Conservation (phyloP, 2,113 vertebrate genomes). For the Myrmophylax atrothorax region DNA sequence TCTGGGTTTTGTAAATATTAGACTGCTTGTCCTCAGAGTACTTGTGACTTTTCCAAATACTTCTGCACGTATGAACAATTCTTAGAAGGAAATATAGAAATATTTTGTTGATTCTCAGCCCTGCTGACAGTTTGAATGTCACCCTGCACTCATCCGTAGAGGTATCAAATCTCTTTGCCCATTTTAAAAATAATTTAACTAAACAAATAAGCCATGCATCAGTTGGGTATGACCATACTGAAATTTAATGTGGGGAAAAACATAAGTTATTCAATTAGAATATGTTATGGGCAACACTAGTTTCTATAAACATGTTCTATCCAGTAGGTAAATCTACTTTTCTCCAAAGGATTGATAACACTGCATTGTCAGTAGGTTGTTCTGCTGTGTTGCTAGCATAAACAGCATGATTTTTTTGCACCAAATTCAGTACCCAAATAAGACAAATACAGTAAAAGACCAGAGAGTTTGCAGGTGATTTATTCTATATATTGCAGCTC, state of each 20-base stretch:
- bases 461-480: not conserved
- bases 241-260: not conserved
- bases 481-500: not conserved
- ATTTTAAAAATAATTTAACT: not conserved
- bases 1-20: not conserved
- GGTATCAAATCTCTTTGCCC: not conserved
- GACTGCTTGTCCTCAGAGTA: not conserved
- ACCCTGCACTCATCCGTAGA: not conserved
- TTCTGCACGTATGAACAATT: not conserved
- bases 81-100: not conserved
- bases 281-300: not conserved
- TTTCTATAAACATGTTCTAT: not conserved
- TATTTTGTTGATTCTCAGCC: not conserved
- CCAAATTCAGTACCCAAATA: not conserved
- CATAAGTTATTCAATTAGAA: not conserved
- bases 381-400: not conserved
- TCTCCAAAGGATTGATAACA: not conserved
- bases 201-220: not conserved
- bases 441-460: not conserved
- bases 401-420: not conserved
- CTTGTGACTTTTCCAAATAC: not conserved
- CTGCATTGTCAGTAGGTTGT: not conserved
- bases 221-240: not conserved
- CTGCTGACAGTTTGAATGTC: not conserved
- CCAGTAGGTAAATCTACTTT: not conserved